These are phyloP conservation scores for Protosalanx chinensis DNA, from an alignment of 2,797 vertebrate genomes.

Conservation along the genomic window DNA sequence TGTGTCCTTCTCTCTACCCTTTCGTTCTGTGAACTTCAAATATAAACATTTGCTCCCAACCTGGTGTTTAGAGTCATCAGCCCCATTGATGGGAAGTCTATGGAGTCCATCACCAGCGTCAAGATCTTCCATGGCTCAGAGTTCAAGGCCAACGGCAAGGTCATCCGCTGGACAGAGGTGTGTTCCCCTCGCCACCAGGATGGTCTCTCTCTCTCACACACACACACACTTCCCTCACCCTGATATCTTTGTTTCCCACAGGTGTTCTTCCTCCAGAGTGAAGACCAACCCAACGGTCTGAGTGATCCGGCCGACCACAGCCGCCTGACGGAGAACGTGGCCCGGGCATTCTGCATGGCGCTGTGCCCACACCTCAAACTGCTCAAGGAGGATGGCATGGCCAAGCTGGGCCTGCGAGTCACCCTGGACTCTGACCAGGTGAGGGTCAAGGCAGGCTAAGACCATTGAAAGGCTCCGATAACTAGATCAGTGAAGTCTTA, in stretches of 20 bases:
- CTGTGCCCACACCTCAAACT: slow-evolving; percentile 94
- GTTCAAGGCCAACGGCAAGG: slow-evolving; percentile 96
- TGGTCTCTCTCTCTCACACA: background rate
- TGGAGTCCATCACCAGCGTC: slow-evolving; percentile 94
- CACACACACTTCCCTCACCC: background rate
- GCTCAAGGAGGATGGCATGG: slow-evolving; percentile 97
- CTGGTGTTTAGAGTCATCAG: slow-evolving; percentile 81
- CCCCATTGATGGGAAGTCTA: slow-evolving; percentile 93
- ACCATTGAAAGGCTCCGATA: background rate
- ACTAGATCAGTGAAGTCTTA: background rate
- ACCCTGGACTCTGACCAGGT: slow-evolving; percentile 96
- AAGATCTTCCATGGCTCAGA: slow-evolving; percentile 98
- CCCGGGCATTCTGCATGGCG: slow-evolving; percentile 91
- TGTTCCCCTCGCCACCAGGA: background rate
- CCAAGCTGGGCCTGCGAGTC: slow-evolving; percentile 90
- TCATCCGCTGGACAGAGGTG: slow-evolving; percentile 98
- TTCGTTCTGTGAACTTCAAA: background rate
- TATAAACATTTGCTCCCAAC: background rate
- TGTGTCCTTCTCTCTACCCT: background rate
- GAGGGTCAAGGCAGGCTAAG: background rate
- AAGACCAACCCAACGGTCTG: slow-evolving; percentile 85
- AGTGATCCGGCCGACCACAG: slow-evolving; percentile 97
- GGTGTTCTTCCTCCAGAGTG: slow-evolving; percentile 95
- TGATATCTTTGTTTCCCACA: slow-evolving; percentile 42
- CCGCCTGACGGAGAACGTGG: slow-evolving; percentile 91